A percentile compares a stretch with the other conserved stretches of the same genome.
phyloP scores from a whole-genome alignment of 2,888 invertebrate species.

The Calliphora vomitoria region DNA sequence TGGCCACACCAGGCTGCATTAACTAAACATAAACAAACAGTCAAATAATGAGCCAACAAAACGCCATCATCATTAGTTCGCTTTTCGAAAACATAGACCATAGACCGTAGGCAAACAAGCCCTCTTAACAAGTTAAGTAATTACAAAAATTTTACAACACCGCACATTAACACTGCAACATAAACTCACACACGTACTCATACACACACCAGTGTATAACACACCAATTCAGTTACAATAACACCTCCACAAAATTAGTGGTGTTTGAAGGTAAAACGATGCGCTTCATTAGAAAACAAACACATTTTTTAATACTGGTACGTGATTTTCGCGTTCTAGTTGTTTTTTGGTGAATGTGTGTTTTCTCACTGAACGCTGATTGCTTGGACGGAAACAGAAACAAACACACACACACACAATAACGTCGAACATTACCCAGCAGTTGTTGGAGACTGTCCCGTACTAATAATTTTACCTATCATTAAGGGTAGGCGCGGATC shows the following conservation, averaged over 20 bases:
- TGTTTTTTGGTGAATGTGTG: not conserved
- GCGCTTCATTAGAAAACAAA: conserved; percentile 71
- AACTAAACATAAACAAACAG: conserved; percentile 70
- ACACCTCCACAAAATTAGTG: conserved; percentile 63
- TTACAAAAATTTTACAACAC: conserved; percentile 67
- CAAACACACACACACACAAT: conserved; percentile 15
- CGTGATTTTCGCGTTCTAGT: conserved; percentile 61
- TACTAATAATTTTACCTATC: too few relatives aligned
- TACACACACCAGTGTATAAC: conserved; percentile 18
- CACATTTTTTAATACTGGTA: conserved; percentile 35
- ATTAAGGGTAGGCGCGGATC: too few relatives aligned
- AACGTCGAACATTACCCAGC: conserved; percentile 30
- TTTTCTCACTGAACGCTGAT: conserved; percentile 7
- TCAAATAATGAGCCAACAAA: conserved; percentile 69
- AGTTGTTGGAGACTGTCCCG: too few relatives aligned
- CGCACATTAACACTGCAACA: conserved; percentile 18
- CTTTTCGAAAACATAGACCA: conserved; percentile 62
- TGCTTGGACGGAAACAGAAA: conserved; percentile 31
- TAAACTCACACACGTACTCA: not conserved
- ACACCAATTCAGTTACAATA: conserved; percentile 43
- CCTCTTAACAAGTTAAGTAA: conserved; percentile 73
- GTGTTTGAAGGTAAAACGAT: conserved; percentile 67
- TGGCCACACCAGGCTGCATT: conserved; percentile 53
- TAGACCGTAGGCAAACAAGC: conserved; percentile 65
- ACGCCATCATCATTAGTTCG: conserved; percentile 69